Evolutionary conservation across 1,140 invertebrate species (phyloP).

Genomic region (Leptinotarsa lineolata): DNA sequence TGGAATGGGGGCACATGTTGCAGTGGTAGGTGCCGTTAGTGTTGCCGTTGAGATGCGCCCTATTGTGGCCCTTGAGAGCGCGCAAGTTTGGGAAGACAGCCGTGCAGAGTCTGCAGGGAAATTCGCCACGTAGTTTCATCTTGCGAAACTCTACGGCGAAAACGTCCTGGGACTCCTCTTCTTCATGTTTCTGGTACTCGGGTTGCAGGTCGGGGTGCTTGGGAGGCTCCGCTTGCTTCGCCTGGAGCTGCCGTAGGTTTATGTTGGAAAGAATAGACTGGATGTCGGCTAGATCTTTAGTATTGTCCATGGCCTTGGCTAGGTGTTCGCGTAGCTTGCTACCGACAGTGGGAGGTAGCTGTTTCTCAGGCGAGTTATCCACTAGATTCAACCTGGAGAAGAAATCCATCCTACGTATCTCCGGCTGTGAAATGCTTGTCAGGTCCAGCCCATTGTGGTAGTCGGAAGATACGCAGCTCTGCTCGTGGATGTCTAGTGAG

Average conservation of each 20-base stretch:
- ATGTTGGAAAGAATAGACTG: slow-evolving; percentile 78
- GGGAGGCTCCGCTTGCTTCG: slow-evolving; percentile 56
- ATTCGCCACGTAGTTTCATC: slow-evolving; percentile 86
- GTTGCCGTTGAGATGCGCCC: slow-evolving; percentile 73
- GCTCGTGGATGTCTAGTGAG: slow-evolving; percentile 70
- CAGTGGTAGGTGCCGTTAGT: slow-evolving; percentile 81
- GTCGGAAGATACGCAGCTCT: slow-evolving; percentile 58
- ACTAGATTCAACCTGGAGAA: slow-evolving; percentile 79
- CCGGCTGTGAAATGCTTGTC: slow-evolving; percentile 55
- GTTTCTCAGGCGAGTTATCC: slow-evolving; percentile 61
- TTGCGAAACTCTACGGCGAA: slow-evolving; percentile 79
- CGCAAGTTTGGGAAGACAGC: slow-evolving; percentile 86
- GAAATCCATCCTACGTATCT: slow-evolving; percentile 73
- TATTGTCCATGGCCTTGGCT: slow-evolving; percentile 55
- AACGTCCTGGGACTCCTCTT: slow-evolving; percentile 79
- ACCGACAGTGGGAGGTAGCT: neutral
- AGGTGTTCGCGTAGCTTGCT: slow-evolving; percentile 41
- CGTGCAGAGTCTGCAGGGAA: slow-evolving; percentile 84
- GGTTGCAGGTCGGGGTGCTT: slow-evolving; percentile 47
- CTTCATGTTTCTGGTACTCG: slow-evolving; percentile 54
- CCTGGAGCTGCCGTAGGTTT: slow-evolving; percentile 63
- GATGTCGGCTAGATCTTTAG: slow-evolving; percentile 80
- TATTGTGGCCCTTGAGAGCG: slow-evolving; percentile 86
- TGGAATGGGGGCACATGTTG: slow-evolving; percentile 89
- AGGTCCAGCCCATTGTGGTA: slow-evolving; percentile 46